Evolutionary conservation across 2,113 vertebrate species (phyloP).

Genomic region (Helogale parvula): DNA sequence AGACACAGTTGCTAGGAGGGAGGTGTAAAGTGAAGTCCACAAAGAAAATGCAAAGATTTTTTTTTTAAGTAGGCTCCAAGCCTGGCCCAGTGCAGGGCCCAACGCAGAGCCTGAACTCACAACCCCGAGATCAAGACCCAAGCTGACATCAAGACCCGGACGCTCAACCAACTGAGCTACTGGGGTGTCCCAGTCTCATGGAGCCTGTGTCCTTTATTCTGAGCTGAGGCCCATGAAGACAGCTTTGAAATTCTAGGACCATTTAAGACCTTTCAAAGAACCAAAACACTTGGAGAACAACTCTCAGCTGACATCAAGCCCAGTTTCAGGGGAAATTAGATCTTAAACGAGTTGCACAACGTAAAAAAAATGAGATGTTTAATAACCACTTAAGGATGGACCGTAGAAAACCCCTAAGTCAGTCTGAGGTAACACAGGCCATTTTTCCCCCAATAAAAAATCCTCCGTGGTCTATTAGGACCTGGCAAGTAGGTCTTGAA

Average conservation of each 20-base stretch:
- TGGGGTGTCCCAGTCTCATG: no score
- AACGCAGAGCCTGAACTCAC: no score
- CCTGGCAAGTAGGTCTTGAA: neutral
- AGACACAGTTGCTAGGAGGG: neutral
- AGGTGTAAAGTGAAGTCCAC: neutral
- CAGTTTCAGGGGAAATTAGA: neutral
- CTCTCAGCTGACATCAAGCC: neutral
- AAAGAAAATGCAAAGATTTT: neutral
- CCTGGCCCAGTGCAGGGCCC: no score
- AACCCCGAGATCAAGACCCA: no score
- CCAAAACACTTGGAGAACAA: neutral
- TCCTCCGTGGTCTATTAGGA: neutral
- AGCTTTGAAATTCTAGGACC: neutral
- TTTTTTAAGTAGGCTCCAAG: no score
- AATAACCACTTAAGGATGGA: neutral
- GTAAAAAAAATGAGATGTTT: conserved; percentile 2
- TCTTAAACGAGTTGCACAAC: neutral
- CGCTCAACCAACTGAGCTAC: no score
- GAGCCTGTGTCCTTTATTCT: neutral
- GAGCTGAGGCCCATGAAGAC: neutral
- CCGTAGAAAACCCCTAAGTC: neutral
- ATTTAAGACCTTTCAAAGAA: neutral
- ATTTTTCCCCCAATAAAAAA: neutral
- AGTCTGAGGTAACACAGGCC: neutral
- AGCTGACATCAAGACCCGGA: no score